Percentiles rank a stretch among this genome's conserved stretches.
phyloP scores from a whole-genome alignment of 2,888 invertebrate genomes.

The Noctua fimbriata region DNA sequence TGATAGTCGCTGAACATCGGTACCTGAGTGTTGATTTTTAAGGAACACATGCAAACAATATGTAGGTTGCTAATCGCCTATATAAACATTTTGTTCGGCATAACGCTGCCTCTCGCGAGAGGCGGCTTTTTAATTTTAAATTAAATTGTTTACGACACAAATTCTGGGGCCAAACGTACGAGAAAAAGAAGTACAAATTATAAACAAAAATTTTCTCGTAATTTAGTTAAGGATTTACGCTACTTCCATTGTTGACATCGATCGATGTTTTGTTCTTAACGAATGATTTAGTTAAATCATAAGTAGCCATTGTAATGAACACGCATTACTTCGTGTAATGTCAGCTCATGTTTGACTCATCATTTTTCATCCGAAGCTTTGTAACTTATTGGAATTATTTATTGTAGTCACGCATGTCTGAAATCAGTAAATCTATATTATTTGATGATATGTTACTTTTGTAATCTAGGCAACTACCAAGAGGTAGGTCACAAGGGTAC shows the following conservation, averaged over 20 bases:
- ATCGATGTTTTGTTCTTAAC: slow-evolving; percentile 63
- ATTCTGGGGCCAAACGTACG: slow-evolving; percentile 88
- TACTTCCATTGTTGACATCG: slow-evolving; percentile 72
- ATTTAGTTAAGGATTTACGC: slow-evolving; percentile 83
- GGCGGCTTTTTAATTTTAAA: slow-evolving; percentile 68
- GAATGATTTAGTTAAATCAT: slow-evolving; percentile 50
- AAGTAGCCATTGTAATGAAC: slow-evolving; percentile 27
- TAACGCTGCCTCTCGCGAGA: slow-evolving; percentile 27
- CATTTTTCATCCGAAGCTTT: slow-evolving; percentile 18
- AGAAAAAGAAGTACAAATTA: slow-evolving; percentile 87
- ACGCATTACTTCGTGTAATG: slow-evolving; percentile 35
- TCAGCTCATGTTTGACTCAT: slow-evolving; percentile 36
- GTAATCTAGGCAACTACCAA: slow-evolving; percentile 16
- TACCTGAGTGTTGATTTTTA: slow-evolving; percentile 59
- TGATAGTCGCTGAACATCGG: slow-evolving; percentile 30
- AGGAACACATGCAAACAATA: slow-evolving; percentile 54
- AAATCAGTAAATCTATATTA: slow-evolving; percentile 39
- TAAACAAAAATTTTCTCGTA: slow-evolving; percentile 81
- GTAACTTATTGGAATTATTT: slow-evolving; percentile 45
- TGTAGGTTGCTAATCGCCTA: slow-evolving; percentile 46
- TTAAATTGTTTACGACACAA: slow-evolving; percentile 76
- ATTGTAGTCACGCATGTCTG: slow-evolving; percentile 45
- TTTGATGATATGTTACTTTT: slow-evolving; percentile 32
- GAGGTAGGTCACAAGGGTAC: slow-evolving; percentile 4
- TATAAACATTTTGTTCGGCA: slow-evolving; percentile 52